Conservation (phyloP, 2,888 invertebrate species). For the Petrolisthes manimaculis region DNA sequence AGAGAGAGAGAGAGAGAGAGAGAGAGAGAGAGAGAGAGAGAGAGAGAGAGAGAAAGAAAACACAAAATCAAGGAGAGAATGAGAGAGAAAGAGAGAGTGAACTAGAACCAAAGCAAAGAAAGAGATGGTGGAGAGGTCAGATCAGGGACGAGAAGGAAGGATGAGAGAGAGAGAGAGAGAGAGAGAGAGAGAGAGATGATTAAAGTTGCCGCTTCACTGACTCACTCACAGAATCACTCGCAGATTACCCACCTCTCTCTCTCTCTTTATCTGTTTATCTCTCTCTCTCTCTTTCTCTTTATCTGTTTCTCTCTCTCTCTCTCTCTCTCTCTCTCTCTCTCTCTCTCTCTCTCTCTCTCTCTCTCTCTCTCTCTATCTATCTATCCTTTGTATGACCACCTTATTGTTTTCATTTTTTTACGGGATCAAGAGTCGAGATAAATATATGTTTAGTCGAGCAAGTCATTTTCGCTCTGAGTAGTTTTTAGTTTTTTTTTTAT, state of each 20-base stretch:
- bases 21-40: not conserved
- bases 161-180: not conserved
- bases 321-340: not conserved
- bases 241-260: not conserved
- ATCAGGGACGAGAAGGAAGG: not conserved
- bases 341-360: not conserved
- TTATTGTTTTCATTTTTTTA: not conserved
- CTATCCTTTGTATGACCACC: not conserved
- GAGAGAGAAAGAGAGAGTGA: not conserved
- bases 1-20: not conserved
- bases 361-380: not conserved
- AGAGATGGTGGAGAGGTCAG: not conserved
- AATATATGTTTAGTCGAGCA: not conserved
- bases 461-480: not conserved
- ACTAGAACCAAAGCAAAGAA: not conserved
- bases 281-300: conserved; percentile 8
- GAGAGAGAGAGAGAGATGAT: not conserved
- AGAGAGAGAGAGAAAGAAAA: not conserved
- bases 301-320: not conserved
- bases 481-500: not conserved
- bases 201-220: not conserved
- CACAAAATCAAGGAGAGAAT: not conserved
- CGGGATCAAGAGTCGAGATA: too few relatives aligned
- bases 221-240: not conserved
- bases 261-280: not conserved